Evolutionary conservation across 2,113 vertebrate genomes (phyloP).

Genomic region (Heliornis fulica): DNA sequence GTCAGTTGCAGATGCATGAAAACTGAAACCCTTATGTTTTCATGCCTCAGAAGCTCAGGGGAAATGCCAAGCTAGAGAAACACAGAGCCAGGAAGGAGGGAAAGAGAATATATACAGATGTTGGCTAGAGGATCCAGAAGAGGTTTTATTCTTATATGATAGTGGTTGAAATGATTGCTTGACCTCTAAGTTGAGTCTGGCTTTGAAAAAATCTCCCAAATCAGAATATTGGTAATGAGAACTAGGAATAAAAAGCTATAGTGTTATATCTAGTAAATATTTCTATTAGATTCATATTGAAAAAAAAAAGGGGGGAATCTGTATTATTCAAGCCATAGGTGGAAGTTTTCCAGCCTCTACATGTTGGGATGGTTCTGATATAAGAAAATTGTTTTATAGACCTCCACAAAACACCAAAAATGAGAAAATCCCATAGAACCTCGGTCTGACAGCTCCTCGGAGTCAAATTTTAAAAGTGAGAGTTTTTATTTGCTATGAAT

Average conservation of each 20-base stretch:
- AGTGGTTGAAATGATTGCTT: not conserved
- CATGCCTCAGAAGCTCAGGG: not conserved
- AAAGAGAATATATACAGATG: not conserved
- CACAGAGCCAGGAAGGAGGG: not conserved
- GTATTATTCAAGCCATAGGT: not conserved
- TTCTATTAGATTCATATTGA: not conserved
- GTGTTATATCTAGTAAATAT: not conserved
- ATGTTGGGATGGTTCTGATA: not conserved
- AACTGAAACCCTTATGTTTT: not conserved
- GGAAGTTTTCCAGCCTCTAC: not conserved
- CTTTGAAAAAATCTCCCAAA: not conserved
- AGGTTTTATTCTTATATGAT: not conserved
- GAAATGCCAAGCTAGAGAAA: not conserved
- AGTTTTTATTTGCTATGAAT: not conserved
- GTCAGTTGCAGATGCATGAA: too few species aligned
- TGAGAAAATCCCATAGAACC: not conserved
- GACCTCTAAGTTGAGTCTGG: not conserved
- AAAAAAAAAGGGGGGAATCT: not conserved
- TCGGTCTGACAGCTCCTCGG: not conserved
- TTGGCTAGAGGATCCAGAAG: not conserved
- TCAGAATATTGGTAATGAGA: not conserved
- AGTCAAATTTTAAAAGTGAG: not conserved
- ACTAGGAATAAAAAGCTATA: not conserved
- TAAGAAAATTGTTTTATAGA: not conserved
- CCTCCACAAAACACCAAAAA: not conserved